phyloP scores from a whole-genome alignment of 1,140 invertebrate genomes.

The Zaprionus davidi region DNA sequence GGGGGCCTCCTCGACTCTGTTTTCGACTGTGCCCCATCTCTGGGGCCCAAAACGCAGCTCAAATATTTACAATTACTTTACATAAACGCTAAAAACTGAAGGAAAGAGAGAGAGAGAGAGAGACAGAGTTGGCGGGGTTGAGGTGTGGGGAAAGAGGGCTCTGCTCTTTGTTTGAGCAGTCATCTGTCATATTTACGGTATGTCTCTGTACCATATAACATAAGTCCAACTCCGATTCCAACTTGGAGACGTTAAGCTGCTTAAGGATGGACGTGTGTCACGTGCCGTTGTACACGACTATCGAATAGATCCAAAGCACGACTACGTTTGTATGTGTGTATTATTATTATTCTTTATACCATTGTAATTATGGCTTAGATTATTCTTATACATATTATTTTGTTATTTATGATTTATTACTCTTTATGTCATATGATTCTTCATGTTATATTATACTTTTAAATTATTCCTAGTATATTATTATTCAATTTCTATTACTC shows the following conservation, averaged over 20 bases:
- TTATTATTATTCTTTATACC: no score
- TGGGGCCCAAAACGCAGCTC: constrained; percentile 28
- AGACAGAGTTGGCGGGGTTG: not conserved
- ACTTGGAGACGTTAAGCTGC: constrained; percentile 16
- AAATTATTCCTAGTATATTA: no score
- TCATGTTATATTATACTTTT: no score
- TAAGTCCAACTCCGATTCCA: constrained; percentile 42
- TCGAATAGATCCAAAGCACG: not conserved
- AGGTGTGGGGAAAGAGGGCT: constrained; percentile 1
- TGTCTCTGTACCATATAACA: constrained; percentile 14
- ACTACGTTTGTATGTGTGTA: no score
- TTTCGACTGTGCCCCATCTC: constrained; percentile 9
- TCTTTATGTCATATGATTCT: no score
- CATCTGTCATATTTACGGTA: constrained; percentile 66
- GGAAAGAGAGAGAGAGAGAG: not conserved
- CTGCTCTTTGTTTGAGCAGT: constrained; percentile 40
- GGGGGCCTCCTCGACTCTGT: not conserved
- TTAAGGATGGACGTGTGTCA: constrained; percentile 18
- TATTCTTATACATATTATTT: no score
- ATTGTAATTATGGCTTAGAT: no score
- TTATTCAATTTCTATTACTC: no score
- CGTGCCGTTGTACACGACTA: not conserved
- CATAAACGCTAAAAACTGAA: constrained; percentile 56
- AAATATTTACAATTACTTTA: constrained; percentile 79
- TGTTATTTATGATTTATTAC: no score